phyloP scores from a whole-genome alignment of 2,113 vertebrate genomes.

The Ictalurus furcatus region DNA sequence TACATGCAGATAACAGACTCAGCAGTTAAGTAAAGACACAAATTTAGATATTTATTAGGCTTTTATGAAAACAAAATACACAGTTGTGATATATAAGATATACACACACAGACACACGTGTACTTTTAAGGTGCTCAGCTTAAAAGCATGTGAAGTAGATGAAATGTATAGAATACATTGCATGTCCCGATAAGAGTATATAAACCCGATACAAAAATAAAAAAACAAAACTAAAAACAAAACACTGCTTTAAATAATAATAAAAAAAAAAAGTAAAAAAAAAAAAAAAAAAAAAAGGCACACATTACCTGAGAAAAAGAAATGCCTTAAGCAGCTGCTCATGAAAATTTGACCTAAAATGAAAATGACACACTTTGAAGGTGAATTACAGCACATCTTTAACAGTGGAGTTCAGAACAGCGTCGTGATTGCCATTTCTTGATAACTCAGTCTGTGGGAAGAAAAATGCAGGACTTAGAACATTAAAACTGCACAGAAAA shows the following conservation, averaged over 20 bases:
- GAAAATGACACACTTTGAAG: constrained; percentile 13
- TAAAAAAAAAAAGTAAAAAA: background rate
- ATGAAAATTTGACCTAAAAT: constrained; percentile 30
- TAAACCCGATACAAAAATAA: background rate
- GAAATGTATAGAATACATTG: background rate
- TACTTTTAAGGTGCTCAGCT: constrained; percentile 24
- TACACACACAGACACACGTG: background rate
- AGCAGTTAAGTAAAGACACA: background rate
- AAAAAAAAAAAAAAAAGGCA: background rate
- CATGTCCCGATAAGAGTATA: background rate
- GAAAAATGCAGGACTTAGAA: constrained; percentile 12
- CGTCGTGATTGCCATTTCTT: constrained; percentile 50
- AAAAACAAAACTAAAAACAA: background rate
- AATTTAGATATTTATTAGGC: constrained; percentile 19
- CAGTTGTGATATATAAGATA: background rate
- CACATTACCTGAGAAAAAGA: background rate
- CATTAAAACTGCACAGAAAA: background rate
- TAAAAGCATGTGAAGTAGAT: constrained; percentile 9
- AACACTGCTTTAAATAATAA: background rate
- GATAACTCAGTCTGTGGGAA: constrained; percentile 55
- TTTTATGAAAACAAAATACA: background rate
- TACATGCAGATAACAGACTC: background rate
- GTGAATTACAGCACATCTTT: constrained; percentile 51
- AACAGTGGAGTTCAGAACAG: constrained; percentile 60
- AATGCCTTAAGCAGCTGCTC: background rate